These are phyloP conservation scores for Euschistus heros DNA, from an alignment of 1,140 invertebrate species.

Conservation along the genomic window DNA sequence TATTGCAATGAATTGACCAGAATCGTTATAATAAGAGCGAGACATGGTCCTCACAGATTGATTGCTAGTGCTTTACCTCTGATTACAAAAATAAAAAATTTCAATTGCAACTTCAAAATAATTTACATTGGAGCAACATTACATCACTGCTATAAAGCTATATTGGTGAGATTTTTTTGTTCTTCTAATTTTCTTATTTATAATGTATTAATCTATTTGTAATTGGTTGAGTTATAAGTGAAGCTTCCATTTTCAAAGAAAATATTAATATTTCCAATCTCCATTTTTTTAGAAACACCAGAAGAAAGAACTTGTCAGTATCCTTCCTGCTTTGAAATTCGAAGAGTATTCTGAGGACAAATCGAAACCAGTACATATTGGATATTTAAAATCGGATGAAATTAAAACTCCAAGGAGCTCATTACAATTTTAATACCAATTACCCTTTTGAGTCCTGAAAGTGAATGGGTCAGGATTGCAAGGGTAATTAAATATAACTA, in stretches of 20 bases:
- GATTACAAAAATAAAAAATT: constrained; percentile 49
- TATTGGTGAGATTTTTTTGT: constrained; percentile 36
- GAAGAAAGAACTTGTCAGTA: background rate
- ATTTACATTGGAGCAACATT: constrained; percentile 65
- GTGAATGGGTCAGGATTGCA: constrained; percentile 13
- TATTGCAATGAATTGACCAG: constrained; percentile 64
- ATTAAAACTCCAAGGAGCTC: no score
- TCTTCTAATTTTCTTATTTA: constrained; percentile 6
- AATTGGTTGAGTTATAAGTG: background rate
- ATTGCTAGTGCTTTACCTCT: constrained; percentile 53
- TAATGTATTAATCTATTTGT: background rate
- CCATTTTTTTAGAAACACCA: background rate
- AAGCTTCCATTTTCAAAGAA: background rate
- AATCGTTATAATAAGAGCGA: constrained; percentile 54
- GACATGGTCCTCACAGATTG: constrained; percentile 61
- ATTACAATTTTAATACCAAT: no score
- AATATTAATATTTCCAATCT: background rate
- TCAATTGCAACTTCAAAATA: constrained; percentile 48
- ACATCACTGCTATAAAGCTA: constrained; percentile 62
- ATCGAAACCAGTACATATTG: no score
- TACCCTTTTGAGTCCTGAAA: no score
- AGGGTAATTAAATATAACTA: constrained; percentile 6
- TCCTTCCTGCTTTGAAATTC: no score
- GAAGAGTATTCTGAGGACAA: no score
- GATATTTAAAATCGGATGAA: no score